Evolutionary conservation across 1,140 invertebrate species (phyloP), one percentile per base, ranked within the genome.

Genomic region (Chrysomallon squamiferum): DNA sequence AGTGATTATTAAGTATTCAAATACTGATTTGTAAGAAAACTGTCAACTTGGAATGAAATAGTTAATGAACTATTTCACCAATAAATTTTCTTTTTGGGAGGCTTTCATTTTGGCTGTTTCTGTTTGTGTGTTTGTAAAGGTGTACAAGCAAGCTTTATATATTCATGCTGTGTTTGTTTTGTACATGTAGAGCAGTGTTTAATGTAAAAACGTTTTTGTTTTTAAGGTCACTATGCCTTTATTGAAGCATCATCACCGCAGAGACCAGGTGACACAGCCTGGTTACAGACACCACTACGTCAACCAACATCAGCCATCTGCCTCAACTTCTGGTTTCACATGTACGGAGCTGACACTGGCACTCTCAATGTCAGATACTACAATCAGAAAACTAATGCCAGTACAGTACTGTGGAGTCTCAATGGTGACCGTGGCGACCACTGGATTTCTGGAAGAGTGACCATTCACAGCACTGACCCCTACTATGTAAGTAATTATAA

Each of bases 301-400:
- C 52, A 65, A 45, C 65, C 78, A 2, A 68, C 72, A 11, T 35
- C 27, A 0, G 68, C 56, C 45, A 43, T 43, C 13, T 79, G 76
- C 64, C 33, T 80, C 1, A 75, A 72, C 13, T 93, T 93, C 79
- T 93, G 89, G 87, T 90, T 86, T 74, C 91, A 93, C 75, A 93
- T 94, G 92, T 92, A 88, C 74, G 92, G 93, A 13, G 56, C 22
- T 6, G 65, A 72, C 57, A 69, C 81, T 56, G 80, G 76, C 5
- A 57, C 64, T 7, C 66, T 84, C 5, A 74, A 75, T 29, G 71
- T 84, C 73, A 71, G 71, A 35, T 18, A 25, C 25, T 41, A 52
- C 35, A 38, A 38, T 15, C 32, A 59, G 20, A 30, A 30, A 9
- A 25, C 43, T 27, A 58, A 35, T 32, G 60, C 57, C 13, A 41